A percentile compares a stretch with the other conserved stretches of the same genome.
Conservation (phyloP, 2,113 vertebrate genomes). For the Varanus salvator region DNA sequence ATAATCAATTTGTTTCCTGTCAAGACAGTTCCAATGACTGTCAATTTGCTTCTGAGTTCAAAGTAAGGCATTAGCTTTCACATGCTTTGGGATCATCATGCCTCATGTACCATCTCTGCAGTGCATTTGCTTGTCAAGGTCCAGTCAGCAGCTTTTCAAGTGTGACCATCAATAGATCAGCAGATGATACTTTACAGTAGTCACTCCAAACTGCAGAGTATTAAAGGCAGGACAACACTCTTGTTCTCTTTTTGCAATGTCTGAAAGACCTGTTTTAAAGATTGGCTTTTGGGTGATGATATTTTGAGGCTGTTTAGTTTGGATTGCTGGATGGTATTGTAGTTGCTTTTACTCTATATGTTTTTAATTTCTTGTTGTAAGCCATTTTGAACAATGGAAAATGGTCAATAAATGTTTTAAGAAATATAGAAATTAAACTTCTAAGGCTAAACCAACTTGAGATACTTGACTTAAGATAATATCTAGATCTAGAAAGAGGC, state of each 20-base stretch:
- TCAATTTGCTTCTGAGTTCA: neutral
- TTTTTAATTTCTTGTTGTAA: neutral
- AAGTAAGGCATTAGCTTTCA: neutral
- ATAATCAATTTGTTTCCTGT: neutral
- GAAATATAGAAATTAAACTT: neutral
- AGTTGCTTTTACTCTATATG: neutral
- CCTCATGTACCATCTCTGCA: neutral
- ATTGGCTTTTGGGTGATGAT: neutral
- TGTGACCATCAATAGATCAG: neutral
- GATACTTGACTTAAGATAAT: neutral
- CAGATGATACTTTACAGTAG: neutral
- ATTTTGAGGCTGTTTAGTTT: neutral
- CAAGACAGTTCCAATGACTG: neutral
- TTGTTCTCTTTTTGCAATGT: neutral
- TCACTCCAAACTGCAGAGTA: neutral
- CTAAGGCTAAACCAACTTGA: neutral
- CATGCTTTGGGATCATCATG: neutral
- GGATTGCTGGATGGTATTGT: neutral
- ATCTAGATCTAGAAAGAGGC: neutral
- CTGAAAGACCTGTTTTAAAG: neutral
- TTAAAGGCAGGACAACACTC: neutral
- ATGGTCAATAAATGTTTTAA: too few species aligned
- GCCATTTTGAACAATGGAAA: neutral
- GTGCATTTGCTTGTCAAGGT: neutral
- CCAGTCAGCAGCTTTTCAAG: neutral